These are phyloP conservation scores for Garra rufa DNA, from an alignment of 2,113 vertebrate genomes.

Conservation along the genomic window DNA sequence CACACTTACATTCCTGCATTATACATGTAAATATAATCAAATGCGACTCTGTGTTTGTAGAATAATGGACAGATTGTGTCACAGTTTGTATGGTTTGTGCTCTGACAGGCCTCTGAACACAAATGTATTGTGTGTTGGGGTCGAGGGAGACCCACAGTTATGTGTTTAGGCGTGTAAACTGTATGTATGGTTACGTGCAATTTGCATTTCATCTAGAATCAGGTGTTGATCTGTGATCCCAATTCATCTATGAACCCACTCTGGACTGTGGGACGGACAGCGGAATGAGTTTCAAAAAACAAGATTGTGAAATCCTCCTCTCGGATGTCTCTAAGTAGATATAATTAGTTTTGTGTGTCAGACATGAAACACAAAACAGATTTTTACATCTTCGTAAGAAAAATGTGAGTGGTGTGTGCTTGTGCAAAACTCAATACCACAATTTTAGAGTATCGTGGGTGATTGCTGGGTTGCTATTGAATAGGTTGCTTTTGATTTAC, in stretches of 20 bases:
- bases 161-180: constrained; percentile 33
- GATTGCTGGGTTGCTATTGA: background rate
- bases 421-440: background rate
- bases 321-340: background rate
- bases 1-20: constrained; percentile 75
- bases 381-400: background rate
- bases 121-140: constrained; percentile 57
- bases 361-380: background rate
- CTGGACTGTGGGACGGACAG: background rate
- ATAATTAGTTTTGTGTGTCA: background rate
- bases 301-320: background rate
- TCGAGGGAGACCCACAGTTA: constrained; percentile 32
- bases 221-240: background rate
- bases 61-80: constrained; percentile 75
- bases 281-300: background rate
- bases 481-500: background rate
- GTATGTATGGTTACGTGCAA: background rate
- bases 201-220: background rate
- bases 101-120: constrained; percentile 50
- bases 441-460: background rate
- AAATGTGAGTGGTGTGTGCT: background rate
- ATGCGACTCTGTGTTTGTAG: constrained; percentile 65
- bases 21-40: constrained; percentile 75
- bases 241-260: background rate
- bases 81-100: constrained; percentile 53